Evolutionary conservation across 2,888 invertebrate genomes (phyloP).

Genomic region (Meteorus colon): DNA sequence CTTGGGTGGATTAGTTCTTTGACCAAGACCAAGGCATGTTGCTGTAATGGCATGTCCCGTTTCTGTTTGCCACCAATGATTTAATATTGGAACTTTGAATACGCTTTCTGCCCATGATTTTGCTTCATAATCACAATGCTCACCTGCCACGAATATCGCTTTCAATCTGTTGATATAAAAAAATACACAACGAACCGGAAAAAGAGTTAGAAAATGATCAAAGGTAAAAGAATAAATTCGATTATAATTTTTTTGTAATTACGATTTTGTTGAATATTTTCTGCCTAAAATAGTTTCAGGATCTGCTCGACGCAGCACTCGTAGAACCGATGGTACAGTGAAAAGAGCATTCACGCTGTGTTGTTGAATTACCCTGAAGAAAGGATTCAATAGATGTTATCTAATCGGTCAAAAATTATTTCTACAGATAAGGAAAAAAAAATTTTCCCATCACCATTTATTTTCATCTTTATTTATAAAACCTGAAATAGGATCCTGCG

Average conservation of each 20-base stretch:
- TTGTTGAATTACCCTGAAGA: conserved; percentile 87
- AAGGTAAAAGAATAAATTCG: too few relatives aligned
- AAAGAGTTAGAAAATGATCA: neutral
- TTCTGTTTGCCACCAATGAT: conserved; percentile 99
- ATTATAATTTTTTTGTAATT: conserved; percentile 33
- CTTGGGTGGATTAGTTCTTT: conserved; percentile 81
- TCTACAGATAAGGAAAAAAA: neutral
- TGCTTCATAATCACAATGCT: conserved; percentile 94
- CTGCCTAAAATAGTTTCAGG: conserved; percentile 81
- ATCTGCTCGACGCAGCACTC: conserved; percentile 89
- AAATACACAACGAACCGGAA: neutral
- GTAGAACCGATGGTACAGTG: conserved; percentile 92
- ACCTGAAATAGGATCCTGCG: conserved; percentile 93
- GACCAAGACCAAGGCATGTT: conserved; percentile 85
- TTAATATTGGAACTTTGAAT: conserved; percentile 85
- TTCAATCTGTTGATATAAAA: conserved; percentile 72
- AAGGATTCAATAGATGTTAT: conserved; percentile 4
- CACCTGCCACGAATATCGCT: conserved; percentile 89
- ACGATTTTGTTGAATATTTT: conserved; percentile 82
- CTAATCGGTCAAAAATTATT: neutral
- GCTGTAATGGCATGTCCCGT: conserved; percentile 93
- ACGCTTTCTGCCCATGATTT: conserved; percentile 83
- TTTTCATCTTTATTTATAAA: neutral
- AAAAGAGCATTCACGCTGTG: conserved; percentile 90
- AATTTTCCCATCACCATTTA: neutral